phyloP scores from a whole-genome alignment of 1,140 invertebrate genomes.

The Odontomachus brunneus region DNA sequence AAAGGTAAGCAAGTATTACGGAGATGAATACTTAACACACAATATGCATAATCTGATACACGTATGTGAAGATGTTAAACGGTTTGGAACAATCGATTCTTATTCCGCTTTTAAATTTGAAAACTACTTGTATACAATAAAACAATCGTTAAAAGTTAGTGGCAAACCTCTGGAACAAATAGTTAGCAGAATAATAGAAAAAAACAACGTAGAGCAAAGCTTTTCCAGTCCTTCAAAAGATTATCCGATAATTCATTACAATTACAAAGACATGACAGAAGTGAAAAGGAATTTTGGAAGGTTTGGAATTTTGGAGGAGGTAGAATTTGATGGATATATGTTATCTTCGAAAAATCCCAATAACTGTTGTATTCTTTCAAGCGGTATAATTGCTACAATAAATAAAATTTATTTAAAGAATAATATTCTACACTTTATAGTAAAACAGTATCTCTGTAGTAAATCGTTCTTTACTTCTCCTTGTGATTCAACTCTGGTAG shows the following conservation, averaged over 20 bases:
- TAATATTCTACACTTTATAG: neutral
- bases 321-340: too few species aligned
- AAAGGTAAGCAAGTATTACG: neutral
- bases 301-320: too few species aligned
- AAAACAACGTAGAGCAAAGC: neutral
- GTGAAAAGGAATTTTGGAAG: too few species aligned
- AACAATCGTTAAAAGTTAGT: neutral
- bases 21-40: constrained; percentile 17
- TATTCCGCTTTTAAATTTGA: constrained; percentile 11
- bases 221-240: neutral
- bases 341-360: too few species aligned
- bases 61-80: constrained; percentile 3
- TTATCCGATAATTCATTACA: constrained; percentile 14
- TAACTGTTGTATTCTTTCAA: constrained; percentile 1
- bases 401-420: constrained; percentile 12
- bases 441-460: neutral
- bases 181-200: constrained; percentile 16
- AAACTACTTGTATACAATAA: constrained; percentile 11
- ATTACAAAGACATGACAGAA: neutral
- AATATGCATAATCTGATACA: constrained; percentile 7
- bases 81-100: constrained; percentile 12
- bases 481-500: neutral
- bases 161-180: constrained; percentile 9
- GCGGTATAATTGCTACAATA: neutral
- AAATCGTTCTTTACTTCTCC: neutral